Base-by-base conservation (phyloP, 1,140 invertebrate genomes). In the Philaenus spumarius region DNA sequence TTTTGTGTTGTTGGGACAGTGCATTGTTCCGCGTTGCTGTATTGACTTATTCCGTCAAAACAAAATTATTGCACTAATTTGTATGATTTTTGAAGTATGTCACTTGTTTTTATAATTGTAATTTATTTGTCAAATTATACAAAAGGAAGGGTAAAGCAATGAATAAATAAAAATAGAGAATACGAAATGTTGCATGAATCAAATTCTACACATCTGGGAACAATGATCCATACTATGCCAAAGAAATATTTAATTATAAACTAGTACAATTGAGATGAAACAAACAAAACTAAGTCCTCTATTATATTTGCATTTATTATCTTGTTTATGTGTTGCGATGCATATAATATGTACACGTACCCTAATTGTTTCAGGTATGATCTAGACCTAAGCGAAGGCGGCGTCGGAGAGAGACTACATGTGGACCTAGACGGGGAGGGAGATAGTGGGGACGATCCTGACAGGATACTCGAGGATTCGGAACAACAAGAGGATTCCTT, bases 401-500 rank as follows among this genome's bases (percentile, higher is more conserved):
- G 15, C 15, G 54, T 34, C 2, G 45, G 26, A 14, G 45, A 47
- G 11, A 14, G 26, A 20, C 22, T 24, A 11, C 26, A 45, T 30
- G 42, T 53, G 46, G 43, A 40, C 12, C 37, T 22, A n/a, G 35
- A 15, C 1, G 46, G 20, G 15, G 54, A 52, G n/a, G 48, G 47
- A 17, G 63, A 55, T 22, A 48, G 26, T 58, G 24, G 56, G 17
- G 58, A 34, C 37, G 42, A 51, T 39, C 59, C 19, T n/a, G 47
- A 54, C 14, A 35, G 17, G 43, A 60, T 52, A 37, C 55, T 56
- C n/a, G 58, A 55, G n/a, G 61, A 50, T 22, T 53, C 51, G 14
- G 59, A 63, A 47, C 65, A 64, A 51, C 75, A 74, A 34, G 80
- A 85, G 15, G 87, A 90, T 71, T 78, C 82, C 6, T 75, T 93